Evolutionary conservation across 2,888 invertebrate species (phyloP), one percentile per base, ranked within the genome.

Genomic region (Cyclophora albipunctata): DNA sequence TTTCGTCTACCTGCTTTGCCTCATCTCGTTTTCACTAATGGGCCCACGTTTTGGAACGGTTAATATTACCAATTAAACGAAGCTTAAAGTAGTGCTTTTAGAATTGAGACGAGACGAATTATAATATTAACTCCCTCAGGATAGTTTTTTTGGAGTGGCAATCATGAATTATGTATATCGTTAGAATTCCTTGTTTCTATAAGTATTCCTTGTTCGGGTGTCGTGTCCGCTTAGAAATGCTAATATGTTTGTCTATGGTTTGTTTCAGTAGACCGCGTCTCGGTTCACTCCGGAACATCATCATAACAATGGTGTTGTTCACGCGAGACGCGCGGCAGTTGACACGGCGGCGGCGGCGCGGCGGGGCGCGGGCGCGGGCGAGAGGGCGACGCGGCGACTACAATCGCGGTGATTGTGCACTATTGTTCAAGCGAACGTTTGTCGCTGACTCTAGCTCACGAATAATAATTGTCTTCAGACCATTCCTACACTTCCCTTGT

Each of bases 21-120:
- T 73, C 73, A 71, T 76, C 75, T 78, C 73, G 70, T 74, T 78
- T 81, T 75, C 72, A 79, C 78, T 78, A 81, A 83, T 79, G 74
- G 80, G 69, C 66, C 67, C 67, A 73, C 68, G 69, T 81, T 61
- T 57, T 75, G 70, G 74, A 82, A 81, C 71, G 71, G 71, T 79
- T 81, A 83, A 81, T 78, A 79, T 74, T 78, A 79, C 82, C 82
- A 84, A 85, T 83, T 84, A 84, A 81, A 76, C 61, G 64, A 75
- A 66, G 69, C 66, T 69, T 68, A 74, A 81, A 80, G 75, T 81
- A 72, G 74, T 75, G 67, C 67, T 75, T 75, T 78, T 71, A 73
- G 66, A 64, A 68, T 75, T 75, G 64, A 37, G 37, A 37, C 56
- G 64, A 78, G 77, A 75, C 71, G 78, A 70, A 84, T 78, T 76